Base-by-base conservation (phyloP, 2,113 vertebrate genomes). In the Crotalus helleri region DNA sequence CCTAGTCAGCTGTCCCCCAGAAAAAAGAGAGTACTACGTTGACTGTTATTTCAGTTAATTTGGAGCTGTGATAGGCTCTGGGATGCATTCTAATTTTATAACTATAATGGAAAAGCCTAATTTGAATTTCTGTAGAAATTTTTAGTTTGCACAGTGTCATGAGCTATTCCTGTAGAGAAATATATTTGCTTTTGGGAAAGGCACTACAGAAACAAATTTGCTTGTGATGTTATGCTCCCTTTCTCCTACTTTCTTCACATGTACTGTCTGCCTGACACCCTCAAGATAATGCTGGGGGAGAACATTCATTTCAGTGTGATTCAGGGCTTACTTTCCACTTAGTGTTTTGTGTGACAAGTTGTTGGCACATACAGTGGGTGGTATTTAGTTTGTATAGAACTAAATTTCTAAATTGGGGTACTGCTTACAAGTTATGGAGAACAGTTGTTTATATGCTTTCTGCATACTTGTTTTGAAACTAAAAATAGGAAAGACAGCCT, bases 331-430 rank as follows among this genome's bases (percentile, higher is more conserved):
- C 26, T n/a, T 61, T 93, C 74, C 49, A 90, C 86, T 26, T 44
- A 55, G 54, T 91, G 44, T 95, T 95, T 95, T 86, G 61, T n/a
- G 92, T 94, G 95, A 91, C 2, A 1, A 94, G 85, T 94, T 92
- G 95, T 95, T 97, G 95, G 90, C 96, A 96, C 94, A 92, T 92
- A 94, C 15, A 91, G 97, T 96, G 93, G 97, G 96, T 96, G 96
- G 95, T 96, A 94, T 95, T 96, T 92, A 96, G 55, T 91, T 89
- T 91, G 29, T 95, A 91, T 91, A 85, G 93, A 94, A 94, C 92
- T 95, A 93, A 95, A 95, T 57, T 95, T 33, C 93, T 94, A 90
- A 90, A 96, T 94, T 55, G 92, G 92, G 86, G 92, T 91, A 92
- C 94, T 59, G 92, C 92, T 92, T 94, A 58, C 85, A 93, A 51